Base-by-base conservation (phyloP, 2,797 vertebrate genomes). In the Nannoperca obscura region DNA sequence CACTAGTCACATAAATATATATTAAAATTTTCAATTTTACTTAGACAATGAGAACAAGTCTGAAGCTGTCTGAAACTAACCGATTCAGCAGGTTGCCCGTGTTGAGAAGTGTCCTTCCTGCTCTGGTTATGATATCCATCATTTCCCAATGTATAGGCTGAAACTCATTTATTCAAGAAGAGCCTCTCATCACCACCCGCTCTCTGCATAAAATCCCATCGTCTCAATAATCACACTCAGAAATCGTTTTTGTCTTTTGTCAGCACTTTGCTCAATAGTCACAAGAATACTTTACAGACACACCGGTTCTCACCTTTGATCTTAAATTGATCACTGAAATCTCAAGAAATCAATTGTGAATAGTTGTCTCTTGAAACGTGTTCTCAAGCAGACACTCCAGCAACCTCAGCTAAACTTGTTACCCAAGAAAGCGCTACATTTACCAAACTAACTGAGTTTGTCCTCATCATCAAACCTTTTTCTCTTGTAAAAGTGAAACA, bases 221-320 rank as follows among this genome's bases (percentile, higher is more conserved):
- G 46, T 36, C 7, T 65, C 34, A 0, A 2, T 38, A 15, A 24
- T 55, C 13, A 2, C 14, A 17, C 6, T 68, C 22, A 32, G 5
- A 32, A 68, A 30, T 22, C 9, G 47, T 50, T 52, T 65, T 34
- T 13, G 27, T 10, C 14, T 80, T 78, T 59, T 27, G 68, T 75
- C 82, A 82, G 63, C 80, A 46, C 55, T 80, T 80, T n/a, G 19
- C 27, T 80, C 60, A 70, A 17, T 53, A 62, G 30, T 54, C 44
- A 58, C 2, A 72, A 27, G 38, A 38, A 40, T 62, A 14, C 62
- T 47, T 34, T 69, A 3, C 34, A 36, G 13, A 59, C 4, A 22
- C 20, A 1, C 20, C 0, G 0, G 4, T 34, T 65, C 44, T 69
- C 22, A 69, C 27, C 63, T 58, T 40, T 50, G 22, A 19, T 19